These are phyloP conservation scores for Netelia inedita DNA, from an alignment of 2,888 invertebrate genomes.

Conservation along the genomic window DNA sequence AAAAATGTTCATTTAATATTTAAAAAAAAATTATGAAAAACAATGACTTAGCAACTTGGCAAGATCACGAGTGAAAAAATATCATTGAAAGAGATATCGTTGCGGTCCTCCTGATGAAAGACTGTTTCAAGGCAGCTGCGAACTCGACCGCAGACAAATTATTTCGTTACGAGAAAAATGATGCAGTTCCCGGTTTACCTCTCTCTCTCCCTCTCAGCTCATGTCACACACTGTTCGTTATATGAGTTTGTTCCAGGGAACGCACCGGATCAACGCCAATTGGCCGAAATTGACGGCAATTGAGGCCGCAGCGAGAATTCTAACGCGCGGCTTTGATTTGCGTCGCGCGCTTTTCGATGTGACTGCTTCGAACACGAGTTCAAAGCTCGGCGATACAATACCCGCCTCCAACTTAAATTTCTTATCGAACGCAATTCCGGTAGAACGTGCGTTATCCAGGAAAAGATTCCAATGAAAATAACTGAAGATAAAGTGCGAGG, in stretches of 20 bases:
- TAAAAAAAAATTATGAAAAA: neutral
- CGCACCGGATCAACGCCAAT: constrained; percentile 75
- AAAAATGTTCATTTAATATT: neutral
- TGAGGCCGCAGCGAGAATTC: constrained; percentile 75
- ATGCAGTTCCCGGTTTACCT: constrained; percentile 44
- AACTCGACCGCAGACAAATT: constrained; percentile 25
- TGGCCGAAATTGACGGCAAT: constrained; percentile 82
- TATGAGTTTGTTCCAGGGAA: constrained; percentile 34
- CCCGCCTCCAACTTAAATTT: constrained; percentile 28
- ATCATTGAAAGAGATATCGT: neutral
- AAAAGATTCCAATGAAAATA: constrained; percentile 39
- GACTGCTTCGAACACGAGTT: constrained; percentile 52
- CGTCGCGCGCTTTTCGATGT: constrained; percentile 70
- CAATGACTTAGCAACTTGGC: neutral
- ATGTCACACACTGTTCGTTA: neutral
- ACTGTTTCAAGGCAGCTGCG: constrained; percentile 12
- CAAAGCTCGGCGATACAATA: neutral
- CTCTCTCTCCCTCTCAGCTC: neutral
- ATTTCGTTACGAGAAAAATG: constrained; percentile 36
- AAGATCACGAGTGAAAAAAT: neutral
- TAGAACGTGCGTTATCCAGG: constrained; percentile 20
- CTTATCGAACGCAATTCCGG: constrained; percentile 30
- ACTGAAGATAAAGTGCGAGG: constrained; percentile 40
- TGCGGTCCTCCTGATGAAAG: constrained; percentile 8
- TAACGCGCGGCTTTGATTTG: constrained; percentile 76